Evolutionary conservation across 2,797 vertebrate genomes (phyloP).

Genomic region (Rhyacichthys aspro): DNA sequence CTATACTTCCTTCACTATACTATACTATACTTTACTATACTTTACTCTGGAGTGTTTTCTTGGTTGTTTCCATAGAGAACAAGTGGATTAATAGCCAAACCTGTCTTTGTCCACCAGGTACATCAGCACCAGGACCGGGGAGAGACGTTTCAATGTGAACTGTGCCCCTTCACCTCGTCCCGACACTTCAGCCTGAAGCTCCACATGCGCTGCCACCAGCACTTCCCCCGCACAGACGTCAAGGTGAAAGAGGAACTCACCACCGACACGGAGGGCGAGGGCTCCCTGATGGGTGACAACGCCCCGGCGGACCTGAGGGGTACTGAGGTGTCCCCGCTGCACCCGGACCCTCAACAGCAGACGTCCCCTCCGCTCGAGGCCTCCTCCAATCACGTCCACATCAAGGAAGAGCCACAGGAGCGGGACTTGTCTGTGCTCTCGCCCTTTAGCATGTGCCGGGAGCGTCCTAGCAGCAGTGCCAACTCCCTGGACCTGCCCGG

Average conservation of each 20-base stretch:
- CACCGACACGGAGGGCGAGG: conserved; percentile 92
- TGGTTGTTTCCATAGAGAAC: conserved; percentile 5
- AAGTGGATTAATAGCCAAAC: conserved; percentile 19
- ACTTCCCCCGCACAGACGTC: conserved; percentile 95
- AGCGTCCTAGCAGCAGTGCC: conserved; percentile 86
- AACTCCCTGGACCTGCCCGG: conserved; percentile 72
- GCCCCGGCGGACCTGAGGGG: conserved; percentile 78
- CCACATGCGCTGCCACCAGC: conserved; percentile 99
- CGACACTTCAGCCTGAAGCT: conserved; percentile 99
- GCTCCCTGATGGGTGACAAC: conserved; percentile 86
- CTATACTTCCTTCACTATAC: no score
- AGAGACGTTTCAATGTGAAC: conserved; percentile 98
- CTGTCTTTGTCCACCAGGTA: conserved; percentile 81
- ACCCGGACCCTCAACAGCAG: conserved; percentile 63
- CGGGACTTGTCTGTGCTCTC: conserved; percentile 83
- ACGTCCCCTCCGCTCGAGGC: conserved; percentile 80
- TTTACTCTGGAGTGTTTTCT: neutral
- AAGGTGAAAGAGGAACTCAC: conserved; percentile 97
- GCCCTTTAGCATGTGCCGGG: conserved; percentile 86
- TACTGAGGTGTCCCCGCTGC: conserved; percentile 81
- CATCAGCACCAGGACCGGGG: conserved; percentile 99
- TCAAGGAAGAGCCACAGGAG: conserved; percentile 98
- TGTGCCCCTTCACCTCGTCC: conserved; percentile 98
- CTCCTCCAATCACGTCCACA: conserved; percentile 85
- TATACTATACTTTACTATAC: no score